Conservation (phyloP, 2,888 invertebrate species). For the Stenodera caucasica region DNA sequence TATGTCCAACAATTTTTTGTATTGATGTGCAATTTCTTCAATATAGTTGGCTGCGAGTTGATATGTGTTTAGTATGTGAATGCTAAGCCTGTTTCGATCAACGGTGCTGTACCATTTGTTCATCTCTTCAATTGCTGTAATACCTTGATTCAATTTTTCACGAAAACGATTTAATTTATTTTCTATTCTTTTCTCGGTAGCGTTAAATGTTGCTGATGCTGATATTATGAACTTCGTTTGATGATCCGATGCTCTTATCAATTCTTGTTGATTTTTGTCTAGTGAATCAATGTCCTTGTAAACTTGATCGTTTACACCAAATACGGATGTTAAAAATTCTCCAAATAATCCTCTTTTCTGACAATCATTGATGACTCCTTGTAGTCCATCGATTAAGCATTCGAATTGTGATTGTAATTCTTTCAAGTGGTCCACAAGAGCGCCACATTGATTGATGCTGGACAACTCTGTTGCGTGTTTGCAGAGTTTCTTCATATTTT, state of each 20-base stretch:
- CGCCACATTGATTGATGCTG: neutral
- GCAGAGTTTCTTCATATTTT: neutral
- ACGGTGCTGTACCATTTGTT: constrained; percentile 10
- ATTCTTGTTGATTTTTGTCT: constrained; percentile 15
- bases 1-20: neutral
- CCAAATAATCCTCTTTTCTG: constrained; percentile 11
- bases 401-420: constrained; percentile 2
- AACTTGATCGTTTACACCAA: constrained; percentile 19
- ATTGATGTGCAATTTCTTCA: constrained; percentile 7
- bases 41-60: constrained; percentile 11
- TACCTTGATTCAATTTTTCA: constrained; percentile 10
- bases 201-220: constrained; percentile 12
- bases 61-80: neutral
- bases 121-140: constrained; percentile 4
- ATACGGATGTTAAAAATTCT: constrained; percentile 11
- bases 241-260: constrained; percentile 11
- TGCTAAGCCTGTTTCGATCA: neutral
- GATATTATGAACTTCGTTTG: constrained; percentile 15
- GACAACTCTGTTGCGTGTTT: neutral
- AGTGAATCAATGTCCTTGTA: constrained; percentile 13
- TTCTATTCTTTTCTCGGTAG: constrained; percentile 10
- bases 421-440: neutral
- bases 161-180: constrained; percentile 3
- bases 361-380: neutral
- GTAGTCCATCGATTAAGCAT: neutral